These are phyloP conservation scores for Scophthalmus maximus DNA, from an alignment of 2,113 vertebrate genomes.

Conservation along the genomic window DNA sequence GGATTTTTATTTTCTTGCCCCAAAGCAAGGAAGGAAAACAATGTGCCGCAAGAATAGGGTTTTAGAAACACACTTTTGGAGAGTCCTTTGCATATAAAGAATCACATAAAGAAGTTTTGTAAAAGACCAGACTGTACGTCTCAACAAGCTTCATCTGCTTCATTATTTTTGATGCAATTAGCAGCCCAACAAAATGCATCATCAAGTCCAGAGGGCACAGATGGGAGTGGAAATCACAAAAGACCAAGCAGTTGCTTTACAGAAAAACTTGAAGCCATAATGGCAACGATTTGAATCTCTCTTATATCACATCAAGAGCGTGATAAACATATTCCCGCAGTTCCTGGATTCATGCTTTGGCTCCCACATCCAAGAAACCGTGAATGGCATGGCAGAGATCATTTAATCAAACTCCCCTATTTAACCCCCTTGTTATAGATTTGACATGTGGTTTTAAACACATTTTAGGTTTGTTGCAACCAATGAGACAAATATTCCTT, in stretches of 20 bases:
- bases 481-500: neutral
- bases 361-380: neutral
- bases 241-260: neutral
- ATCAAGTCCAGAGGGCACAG: conserved; percentile 2
- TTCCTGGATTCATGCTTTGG: neutral
- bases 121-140: too few relatives aligned
- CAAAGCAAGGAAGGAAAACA: neutral
- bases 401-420: neutral
- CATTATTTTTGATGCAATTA: neutral
- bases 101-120: too few relatives aligned
- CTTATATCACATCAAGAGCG: conserved; percentile 12
- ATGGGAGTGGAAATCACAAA: conserved; percentile 7
- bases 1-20: neutral
- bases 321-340: neutral
- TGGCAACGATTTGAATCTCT: conserved; percentile 4
- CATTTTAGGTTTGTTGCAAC: neutral
- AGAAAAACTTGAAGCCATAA: neutral
- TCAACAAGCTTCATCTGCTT: too few relatives aligned
- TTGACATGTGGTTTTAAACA: neutral
- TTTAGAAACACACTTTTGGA: neutral
- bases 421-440: neutral
- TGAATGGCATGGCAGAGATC: neutral
- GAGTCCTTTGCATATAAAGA: neutral
- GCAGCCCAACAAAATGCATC: conserved; percentile 12
- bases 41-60: neutral